These are phyloP conservation scores for Euplagia quadripunctaria DNA, from an alignment of 2,888 invertebrate genomes.

Conservation along the genomic window DNA sequence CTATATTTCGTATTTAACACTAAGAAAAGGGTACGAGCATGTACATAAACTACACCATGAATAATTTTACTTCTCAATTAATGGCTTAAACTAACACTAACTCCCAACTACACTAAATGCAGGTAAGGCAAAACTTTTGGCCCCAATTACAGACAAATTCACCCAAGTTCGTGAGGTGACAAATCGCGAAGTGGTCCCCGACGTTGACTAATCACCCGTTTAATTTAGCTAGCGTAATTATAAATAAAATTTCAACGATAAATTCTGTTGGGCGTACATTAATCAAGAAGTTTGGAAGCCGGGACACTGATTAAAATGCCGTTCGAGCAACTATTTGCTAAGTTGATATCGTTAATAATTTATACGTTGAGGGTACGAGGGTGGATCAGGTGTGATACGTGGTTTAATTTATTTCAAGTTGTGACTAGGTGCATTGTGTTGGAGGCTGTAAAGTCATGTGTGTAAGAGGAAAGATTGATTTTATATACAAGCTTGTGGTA, in stretches of 20 bases:
- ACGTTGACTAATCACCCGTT: constrained; percentile 85
- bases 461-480: constrained; percentile 6
- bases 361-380: constrained; percentile 73
- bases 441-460: constrained; percentile 23
- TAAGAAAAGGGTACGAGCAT: neutral
- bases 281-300: constrained; percentile 83
- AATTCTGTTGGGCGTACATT: constrained; percentile 83
- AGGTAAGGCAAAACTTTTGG: constrained; percentile 78
- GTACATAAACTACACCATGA: constrained; percentile 45
- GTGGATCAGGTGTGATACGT: constrained; percentile 76
- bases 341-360: constrained; percentile 87
- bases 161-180: constrained; percentile 82
- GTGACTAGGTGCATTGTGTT: constrained; percentile 33
- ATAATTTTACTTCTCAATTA: constrained; percentile 71
- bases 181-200: constrained; percentile 84
- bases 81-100: constrained; percentile 66
- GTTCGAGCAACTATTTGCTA: constrained; percentile 85
- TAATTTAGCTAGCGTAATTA: constrained; percentile 86
- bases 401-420: constrained; percentile 55
- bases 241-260: constrained; percentile 87
- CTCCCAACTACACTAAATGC: constrained; percentile 72
- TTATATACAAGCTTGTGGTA: neutral
- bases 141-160: constrained; percentile 85
- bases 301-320: constrained; percentile 88
- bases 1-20: neutral